Conservation (phyloP, 1,140 invertebrate genomes). For the Mya arenaria region DNA sequence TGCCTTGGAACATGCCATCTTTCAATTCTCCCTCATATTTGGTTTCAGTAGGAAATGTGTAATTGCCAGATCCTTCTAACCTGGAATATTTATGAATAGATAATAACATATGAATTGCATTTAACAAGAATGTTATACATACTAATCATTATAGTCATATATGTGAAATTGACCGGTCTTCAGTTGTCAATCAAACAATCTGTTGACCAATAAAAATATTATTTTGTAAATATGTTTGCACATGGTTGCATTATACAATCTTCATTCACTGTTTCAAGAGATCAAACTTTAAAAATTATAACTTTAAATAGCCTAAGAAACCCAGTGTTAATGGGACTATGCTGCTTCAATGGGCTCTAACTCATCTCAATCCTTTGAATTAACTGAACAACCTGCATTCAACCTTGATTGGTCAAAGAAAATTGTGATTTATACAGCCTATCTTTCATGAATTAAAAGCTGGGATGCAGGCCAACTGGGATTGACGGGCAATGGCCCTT, state of each 20-base stretch:
- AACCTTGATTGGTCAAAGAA: no score
- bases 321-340: no score
- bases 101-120: not conserved
- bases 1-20: constrained; percentile 82
- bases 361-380: no score
- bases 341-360: no score
- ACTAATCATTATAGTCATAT: not conserved
- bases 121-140: not conserved
- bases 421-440: no score
- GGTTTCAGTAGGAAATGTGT: constrained; percentile 80
- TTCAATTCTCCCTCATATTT: constrained; percentile 81
- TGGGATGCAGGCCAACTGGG: no score
- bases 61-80: constrained; percentile 80
- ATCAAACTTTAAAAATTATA: no score
- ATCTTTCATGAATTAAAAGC: no score
- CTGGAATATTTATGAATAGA: constrained; percentile 56
- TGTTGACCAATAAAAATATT: not conserved
- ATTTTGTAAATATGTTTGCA: not conserved
- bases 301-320: no score
- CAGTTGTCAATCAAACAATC: not conserved
- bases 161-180: not conserved
- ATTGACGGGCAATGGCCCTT: no score
- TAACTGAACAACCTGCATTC: no score
- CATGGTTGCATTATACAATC: not conserved
- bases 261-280: no score